Evolutionary conservation across 2,888 invertebrate genomes (phyloP).

Genomic region (Pinctada fucata): DNA sequence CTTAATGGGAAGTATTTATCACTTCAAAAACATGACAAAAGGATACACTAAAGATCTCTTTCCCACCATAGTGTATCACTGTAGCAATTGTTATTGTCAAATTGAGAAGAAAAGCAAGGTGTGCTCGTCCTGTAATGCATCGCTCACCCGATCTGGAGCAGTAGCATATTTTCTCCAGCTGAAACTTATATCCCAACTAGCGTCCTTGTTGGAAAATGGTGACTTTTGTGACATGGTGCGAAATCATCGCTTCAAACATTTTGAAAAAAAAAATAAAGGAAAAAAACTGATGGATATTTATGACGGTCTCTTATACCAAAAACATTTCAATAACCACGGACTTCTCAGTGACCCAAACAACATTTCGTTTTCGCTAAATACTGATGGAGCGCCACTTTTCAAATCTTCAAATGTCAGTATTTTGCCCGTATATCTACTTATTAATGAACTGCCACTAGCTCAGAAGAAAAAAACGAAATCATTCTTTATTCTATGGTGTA

Average conservation of each 20-base stretch:
- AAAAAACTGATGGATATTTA: conserved; percentile 21
- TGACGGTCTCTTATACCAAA: conserved; percentile 32
- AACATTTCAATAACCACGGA: conserved; percentile 12
- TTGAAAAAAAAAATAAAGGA: conserved; percentile 17
- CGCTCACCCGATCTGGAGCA: conserved; percentile 8
- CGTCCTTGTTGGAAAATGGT: conserved; percentile 28
- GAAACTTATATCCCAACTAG: conserved; percentile 29
- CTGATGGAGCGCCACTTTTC: conserved; percentile 29
- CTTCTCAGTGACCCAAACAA: conserved; percentile 27
- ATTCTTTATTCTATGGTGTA: conserved; percentile 23
- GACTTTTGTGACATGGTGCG: conserved; percentile 23
- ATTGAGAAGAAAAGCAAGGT: conserved; percentile 4
- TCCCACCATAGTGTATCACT: conserved; percentile 14
- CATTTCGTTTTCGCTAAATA: conserved; percentile 33
- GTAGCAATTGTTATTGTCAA: conserved; percentile 5
- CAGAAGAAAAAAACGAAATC: conserved; percentile 14
- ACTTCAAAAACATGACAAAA: neutral
- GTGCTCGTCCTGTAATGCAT: conserved; percentile 17
- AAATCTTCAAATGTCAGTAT: conserved; percentile 26
- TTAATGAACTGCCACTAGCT: conserved; percentile 34
- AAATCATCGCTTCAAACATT: conserved; percentile 32
- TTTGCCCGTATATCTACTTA: conserved; percentile 36
- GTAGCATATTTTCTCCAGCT: conserved; percentile 35
- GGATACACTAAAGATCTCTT: neutral
- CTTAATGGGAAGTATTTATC: conserved; percentile 5